phyloP scores from a whole-genome alignment of 2,797 vertebrate species.

The Sebastes oblongus region DNA sequence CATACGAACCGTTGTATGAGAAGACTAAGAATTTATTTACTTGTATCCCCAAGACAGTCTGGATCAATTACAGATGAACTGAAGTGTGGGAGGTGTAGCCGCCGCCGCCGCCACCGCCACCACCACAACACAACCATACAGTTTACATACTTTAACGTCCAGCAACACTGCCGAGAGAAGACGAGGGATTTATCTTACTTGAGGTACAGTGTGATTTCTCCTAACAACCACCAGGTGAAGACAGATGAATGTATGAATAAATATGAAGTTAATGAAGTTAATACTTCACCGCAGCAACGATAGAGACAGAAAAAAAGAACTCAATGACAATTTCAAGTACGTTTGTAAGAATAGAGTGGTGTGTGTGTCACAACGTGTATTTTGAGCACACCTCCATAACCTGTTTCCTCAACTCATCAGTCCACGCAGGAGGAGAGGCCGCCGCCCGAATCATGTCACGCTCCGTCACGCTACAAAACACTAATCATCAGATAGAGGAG shows the following conservation, averaged over 20 bases:
- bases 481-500: conserved; percentile 29
- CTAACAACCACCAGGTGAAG: conserved; percentile 29
- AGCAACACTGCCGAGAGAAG: not conserved
- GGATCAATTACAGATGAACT: not conserved
- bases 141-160: not conserved
- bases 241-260: conserved; percentile 4
- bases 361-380: not conserved
- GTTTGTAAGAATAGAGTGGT: not conserved
- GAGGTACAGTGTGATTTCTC: not conserved
- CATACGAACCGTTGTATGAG: too few relatives aligned
- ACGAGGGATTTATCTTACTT: not conserved
- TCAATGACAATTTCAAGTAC: not conserved
- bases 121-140: not conserved
- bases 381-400: not conserved
- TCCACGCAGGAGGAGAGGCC: conserved; percentile 2
- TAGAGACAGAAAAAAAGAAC: not conserved
- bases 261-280: not conserved
- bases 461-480: conserved; percentile 25
- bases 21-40: too few relatives aligned
- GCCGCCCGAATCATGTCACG: conserved; percentile 19
- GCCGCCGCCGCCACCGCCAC: too few relatives aligned
- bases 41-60: not conserved
- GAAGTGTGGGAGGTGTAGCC: not conserved
- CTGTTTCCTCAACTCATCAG: not conserved
- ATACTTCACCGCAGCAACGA: not conserved